These are phyloP conservation scores for Glossosoma conforme DNA, from an alignment of 1,140 invertebrate species.

Conservation along the genomic window DNA sequence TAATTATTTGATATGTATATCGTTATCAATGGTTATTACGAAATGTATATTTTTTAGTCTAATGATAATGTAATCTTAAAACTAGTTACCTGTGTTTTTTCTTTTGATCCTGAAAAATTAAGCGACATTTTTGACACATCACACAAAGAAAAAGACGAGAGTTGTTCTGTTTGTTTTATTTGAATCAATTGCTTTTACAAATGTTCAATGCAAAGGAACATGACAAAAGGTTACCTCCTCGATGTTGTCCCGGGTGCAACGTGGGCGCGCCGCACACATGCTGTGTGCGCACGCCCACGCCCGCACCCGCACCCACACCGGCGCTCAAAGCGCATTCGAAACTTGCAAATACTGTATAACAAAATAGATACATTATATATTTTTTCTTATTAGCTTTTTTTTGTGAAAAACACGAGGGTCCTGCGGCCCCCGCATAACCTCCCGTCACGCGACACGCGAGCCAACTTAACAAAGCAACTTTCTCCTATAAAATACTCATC, in stretches of 20 bases:
- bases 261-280: too few relatives aligned
- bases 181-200: slow-evolving; percentile 54
- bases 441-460: slow-evolving; percentile 52
- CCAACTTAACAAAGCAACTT: slow-evolving; percentile 52
- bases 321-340: slow-evolving; percentile 54
- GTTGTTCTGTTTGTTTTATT: slow-evolving; percentile 53
- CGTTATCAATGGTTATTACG: too few relatives aligned
- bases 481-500: slow-evolving; percentile 54
- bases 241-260: too few relatives aligned
- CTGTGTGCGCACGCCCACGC: too few relatives aligned
- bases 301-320: too few relatives aligned
- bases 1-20: too few relatives aligned
- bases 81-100: too few relatives aligned
- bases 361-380: slow-evolving; percentile 54
- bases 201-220: slow-evolving; percentile 55
- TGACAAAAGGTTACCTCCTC: too few relatives aligned
- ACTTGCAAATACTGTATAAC: slow-evolving; percentile 55
- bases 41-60: too few relatives aligned
- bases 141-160: slow-evolving; percentile 28
- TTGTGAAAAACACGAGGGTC: slow-evolving; percentile 21
- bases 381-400: slow-evolving; percentile 22
- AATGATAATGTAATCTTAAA: too few relatives aligned
- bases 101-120: too few relatives aligned
- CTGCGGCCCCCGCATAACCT: slow-evolving; percentile 32
- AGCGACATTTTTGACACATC: too few relatives aligned